phyloP scores from a whole-genome alignment of 2,113 vertebrate species.

The Pterophyllum scalare region DNA sequence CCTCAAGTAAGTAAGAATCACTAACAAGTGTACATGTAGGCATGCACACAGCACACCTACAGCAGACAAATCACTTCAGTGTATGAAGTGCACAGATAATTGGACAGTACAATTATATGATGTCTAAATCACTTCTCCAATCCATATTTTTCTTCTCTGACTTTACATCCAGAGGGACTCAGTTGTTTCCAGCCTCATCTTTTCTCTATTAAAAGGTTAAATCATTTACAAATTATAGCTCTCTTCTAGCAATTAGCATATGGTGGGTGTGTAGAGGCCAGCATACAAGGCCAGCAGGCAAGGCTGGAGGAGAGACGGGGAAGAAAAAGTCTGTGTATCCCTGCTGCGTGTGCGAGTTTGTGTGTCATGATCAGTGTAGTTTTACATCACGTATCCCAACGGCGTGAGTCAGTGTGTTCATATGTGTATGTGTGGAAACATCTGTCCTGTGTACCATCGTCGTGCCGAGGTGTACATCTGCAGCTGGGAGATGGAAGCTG shows the following conservation, averaged over 20 bases:
- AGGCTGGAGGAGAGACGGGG: conserved; percentile 37
- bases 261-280: conserved; percentile 60
- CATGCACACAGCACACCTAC: not conserved
- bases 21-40: conserved; percentile 36
- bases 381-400: conserved; percentile 19
- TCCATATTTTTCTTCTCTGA: conserved; percentile 49
- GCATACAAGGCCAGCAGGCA: conserved; percentile 46
- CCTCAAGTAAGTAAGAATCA: conserved; percentile 56
- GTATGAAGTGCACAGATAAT: conserved; percentile 61
- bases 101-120: conserved; percentile 62
- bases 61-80: conserved; percentile 51
- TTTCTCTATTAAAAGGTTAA: conserved; percentile 76
- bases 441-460: conserved; percentile 23
- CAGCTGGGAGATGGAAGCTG: not conserved
- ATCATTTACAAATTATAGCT: conserved; percentile 73
- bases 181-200: conserved; percentile 56
- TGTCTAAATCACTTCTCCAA: conserved; percentile 58
- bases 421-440: conserved; percentile 25
- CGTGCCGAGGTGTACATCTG: conserved; percentile 51
- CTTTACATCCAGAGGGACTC: conserved; percentile 59
- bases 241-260: conserved; percentile 66
- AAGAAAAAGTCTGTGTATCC: conserved; percentile 22
- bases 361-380: not conserved
- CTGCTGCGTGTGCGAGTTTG: not conserved
- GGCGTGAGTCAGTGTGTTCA: conserved; percentile 21